Evolutionary conservation across 2,113 vertebrate genomes (phyloP).

Genomic region (Emydocephalus ijimae): DNA sequence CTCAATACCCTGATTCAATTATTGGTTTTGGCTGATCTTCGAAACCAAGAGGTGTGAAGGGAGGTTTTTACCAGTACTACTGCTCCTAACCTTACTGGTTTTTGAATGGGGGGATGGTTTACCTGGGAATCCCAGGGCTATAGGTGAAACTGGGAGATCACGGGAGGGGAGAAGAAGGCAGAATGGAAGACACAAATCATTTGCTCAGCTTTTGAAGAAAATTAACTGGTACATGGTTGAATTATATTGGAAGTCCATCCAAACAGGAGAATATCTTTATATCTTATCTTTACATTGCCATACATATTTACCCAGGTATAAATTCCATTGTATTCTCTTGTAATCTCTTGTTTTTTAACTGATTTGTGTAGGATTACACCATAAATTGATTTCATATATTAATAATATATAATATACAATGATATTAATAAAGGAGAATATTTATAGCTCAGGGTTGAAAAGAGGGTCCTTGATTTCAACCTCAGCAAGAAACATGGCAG

Average conservation of each 20-base stretch:
- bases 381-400: not conserved
- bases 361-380: not conserved
- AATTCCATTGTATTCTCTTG: not conserved
- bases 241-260: not conserved
- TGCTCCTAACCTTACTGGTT: not conserved
- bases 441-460: no score
- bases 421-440: no score
- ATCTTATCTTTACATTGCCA: not conserved
- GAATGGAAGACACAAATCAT: not conserved
- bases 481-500: no score
- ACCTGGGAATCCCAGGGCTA: not conserved
- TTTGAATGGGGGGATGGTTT: not conserved
- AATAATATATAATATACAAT: no score
- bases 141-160: not conserved
- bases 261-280: not conserved
- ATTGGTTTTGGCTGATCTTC: not conserved
- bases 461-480: no score
- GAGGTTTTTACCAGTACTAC: not conserved
- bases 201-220: not conserved
- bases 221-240: not conserved
- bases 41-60: not conserved
- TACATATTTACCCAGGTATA: not conserved
- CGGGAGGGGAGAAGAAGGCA: rapidly evolving
- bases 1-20: not conserved
- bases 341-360: not conserved